Base-by-base conservation (phyloP, 2,888 invertebrate genomes). In the Sarcophaga variegata region DNA sequence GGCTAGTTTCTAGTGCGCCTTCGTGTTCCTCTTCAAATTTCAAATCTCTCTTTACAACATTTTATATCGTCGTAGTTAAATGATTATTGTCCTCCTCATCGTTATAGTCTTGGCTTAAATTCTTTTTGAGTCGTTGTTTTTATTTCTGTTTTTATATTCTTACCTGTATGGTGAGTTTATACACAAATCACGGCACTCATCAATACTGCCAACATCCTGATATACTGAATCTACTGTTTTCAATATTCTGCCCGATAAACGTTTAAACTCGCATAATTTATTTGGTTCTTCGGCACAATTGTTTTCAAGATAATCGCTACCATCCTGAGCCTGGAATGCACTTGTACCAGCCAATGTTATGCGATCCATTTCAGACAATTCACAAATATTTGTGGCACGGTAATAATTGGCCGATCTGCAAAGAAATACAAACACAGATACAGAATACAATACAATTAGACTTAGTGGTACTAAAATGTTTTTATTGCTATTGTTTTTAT, bases 181-280 rank as follows among this genome's bases (percentile, higher is more conserved):
- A 93, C 98, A 98, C 88, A 97, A 95, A 92, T 97, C 97, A 89
- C 97, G 95, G 93, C 97, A 97, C 94, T 97, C 97, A 91, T 98
- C 97, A 88, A 97, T 94, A 49, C 96, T 97, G 89, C 96, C 96
- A 76, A 98, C 96, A 91, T 97, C 97, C 94, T 97, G 97, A 93
- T 97, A 97, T 62, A 98, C 97, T 22, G 98, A 97, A 93, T 98
- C 98, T 76, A 98, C 98, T 2, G 98, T 98, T 94, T 98, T 98
- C 89, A 98, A 94, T 91, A 98, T 98, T 91, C 97, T 96, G 14
- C 98, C 97, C 86, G 95, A 95, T 93, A 97, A 95, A 93, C 97
- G 97, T 94, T 97, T 97, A 94, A 98, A 98, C 94, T 98, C 98
- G 94, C 98, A 98, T 89, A 98, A 94, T 93, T 97, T 97, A 76